Base-by-base conservation (phyloP, 1,140 invertebrate genomes). In the Ylistrum balloti region DNA sequence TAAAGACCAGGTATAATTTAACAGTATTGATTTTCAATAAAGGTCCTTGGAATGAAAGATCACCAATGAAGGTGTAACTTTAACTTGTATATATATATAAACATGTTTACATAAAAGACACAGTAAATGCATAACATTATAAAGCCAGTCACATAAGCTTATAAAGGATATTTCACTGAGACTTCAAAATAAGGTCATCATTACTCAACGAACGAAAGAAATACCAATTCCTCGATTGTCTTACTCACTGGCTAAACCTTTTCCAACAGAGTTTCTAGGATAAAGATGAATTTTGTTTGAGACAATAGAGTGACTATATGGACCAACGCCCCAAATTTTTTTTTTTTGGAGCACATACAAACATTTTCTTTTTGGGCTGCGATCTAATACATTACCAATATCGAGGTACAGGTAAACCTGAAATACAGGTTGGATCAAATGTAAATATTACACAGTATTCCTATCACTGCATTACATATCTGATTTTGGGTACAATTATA, bases 1-100 rank as follows among this genome's bases (percentile, higher is more conserved):
- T 74, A 74, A 74, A 74, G 56, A 74, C 56, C 56, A 28, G n/a
- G 56, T 74, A 74, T 74, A 28, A 74, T 74, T 74, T 74, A n/a
- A 22, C 56, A 5, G 56, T 74, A 74, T 74, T 74, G 56, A 74
- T 28, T 74, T 74, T 74, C 56, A 74, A 74, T 74, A 74, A 28
- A 74, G 56, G 56, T 74, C 56, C 56, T 28, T 28, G 56, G 56
- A 74, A 74, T 74, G 28, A 28, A 74, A 74, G 56, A 74, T 74
- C 56, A 74, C 56, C 56, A 74, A 74, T 74, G 56, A 74, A 74
- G 22, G 56, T 74, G 15, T 74, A 74, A 22, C 56, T 74, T n/a
- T 22, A 28, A 28, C n/a, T 5, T n/a, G n/a, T 74, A 74, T 74
- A 74, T 74, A 11, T 74, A 74, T 74, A 74, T 74, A 74, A 74